Evolutionary conservation across 2,113 vertebrate species (phyloP), one percentile per base, ranked within the genome.

Genomic region (Platysternon megacephalum): DNA sequence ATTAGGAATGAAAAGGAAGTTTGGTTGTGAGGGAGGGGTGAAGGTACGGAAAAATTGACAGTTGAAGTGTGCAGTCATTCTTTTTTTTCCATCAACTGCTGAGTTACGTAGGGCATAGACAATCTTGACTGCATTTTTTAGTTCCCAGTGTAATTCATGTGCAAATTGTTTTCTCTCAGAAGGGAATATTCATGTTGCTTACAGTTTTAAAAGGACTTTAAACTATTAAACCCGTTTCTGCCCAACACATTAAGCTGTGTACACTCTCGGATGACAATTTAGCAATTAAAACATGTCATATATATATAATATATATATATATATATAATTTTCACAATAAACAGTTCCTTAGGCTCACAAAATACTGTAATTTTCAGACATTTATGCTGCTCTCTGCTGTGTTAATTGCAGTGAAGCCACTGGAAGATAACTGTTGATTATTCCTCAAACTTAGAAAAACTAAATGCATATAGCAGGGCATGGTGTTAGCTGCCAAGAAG

Each of bases 401-500:
- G 56, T 21, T 96, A 91, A 94, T 39, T 58, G 39, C 94, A 93
- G 61, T 61, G 55, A 92, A 93, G 74, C 24, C 51, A 52, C 79
- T 61, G 44, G 32, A 82, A 82, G 79, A 46, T 91, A 44, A 89
- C 76, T 82, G 13, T 79, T 96, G 84, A 32, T 96, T 89, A 46
- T 84, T 89, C 58, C 82, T 90, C 29, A 92, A 42, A 56, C 82
- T 52, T 93, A 56, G 0, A 12, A 88, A 87, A 91, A 52, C 44
- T 95, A 65, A 4, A 8, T 42, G 22, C 48, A 85, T 19, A 80
- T 26, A 78, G 72, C 39, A 84, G 86, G 52, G 19, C 8, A 84
- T 46, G 12, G 3, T 85, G 28, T 11, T 80, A 74, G 22, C 56
- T 93, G 29, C 52, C 81, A 65, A 79, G 28, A 89, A 85, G 48